These are phyloP conservation scores for Leguminivora glycinivorella DNA, from an alignment of 1,140 invertebrate genomes.

Conservation along the genomic window DNA sequence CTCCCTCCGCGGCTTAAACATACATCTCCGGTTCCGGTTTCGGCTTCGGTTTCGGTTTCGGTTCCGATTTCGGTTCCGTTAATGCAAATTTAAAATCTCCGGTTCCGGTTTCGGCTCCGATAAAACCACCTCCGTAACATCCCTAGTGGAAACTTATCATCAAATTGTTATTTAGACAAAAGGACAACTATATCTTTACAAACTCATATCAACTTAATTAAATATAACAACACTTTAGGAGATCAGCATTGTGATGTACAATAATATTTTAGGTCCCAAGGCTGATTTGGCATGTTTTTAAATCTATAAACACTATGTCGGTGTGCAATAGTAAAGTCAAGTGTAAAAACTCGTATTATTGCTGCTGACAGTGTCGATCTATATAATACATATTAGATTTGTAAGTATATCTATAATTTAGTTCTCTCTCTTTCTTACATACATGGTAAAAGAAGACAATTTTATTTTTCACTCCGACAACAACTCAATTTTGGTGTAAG, in stretches of 20 bases:
- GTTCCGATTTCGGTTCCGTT: too few species aligned
- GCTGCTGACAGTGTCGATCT: conserved; percentile 4
- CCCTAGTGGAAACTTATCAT: background rate
- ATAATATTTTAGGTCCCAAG: background rate
- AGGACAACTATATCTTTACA: too few species aligned
- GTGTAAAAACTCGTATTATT: conserved; percentile 22
- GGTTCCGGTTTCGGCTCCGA: too few species aligned
- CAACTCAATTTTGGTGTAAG: background rate
- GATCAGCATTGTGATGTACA: conserved; percentile 19
- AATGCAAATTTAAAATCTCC: too few species aligned
- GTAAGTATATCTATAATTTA: background rate
- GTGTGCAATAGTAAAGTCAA: conserved; percentile 12
- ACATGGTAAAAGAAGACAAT: background rate
- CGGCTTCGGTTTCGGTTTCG: too few species aligned
- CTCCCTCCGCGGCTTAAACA: too few species aligned
- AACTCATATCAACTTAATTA: background rate
- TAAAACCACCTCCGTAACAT: too few species aligned
- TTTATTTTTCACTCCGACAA: too few species aligned
- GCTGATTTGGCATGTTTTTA: background rate
- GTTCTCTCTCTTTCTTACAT: background rate
- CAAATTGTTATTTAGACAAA: too few species aligned
- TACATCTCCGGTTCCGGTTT: too few species aligned
- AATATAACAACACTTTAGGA: background rate
- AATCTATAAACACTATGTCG: background rate
- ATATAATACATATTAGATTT: conserved; percentile 4